Evolutionary conservation across 2,797 vertebrate species (phyloP).

Genomic region (Leuciscus waleckii): DNA sequence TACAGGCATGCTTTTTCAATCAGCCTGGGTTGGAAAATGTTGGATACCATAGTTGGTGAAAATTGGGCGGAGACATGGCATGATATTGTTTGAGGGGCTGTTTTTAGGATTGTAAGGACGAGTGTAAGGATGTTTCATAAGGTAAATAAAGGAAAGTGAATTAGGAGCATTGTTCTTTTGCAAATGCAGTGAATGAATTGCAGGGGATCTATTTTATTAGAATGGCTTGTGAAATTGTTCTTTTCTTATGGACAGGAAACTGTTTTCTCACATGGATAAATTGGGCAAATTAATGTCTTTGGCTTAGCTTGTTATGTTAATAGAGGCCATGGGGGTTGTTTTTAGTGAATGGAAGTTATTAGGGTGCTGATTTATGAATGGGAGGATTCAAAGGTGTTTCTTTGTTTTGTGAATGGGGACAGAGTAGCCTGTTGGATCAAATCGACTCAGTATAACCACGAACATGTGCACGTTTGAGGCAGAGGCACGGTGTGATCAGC

Average conservation of each 20-base stretch:
- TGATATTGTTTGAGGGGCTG: background rate
- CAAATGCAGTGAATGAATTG: conserved; percentile 4
- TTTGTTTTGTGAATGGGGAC: conserved; percentile 47
- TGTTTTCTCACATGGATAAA: conserved; percentile 22
- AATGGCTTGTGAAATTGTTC: conserved; percentile 30
- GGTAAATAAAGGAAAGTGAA: conserved; percentile 13
- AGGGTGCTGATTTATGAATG: conserved; percentile 36
- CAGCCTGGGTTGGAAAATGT: background rate
- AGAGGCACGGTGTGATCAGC: conserved; percentile 42
- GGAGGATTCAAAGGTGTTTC: conserved; percentile 23
- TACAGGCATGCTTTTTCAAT: conserved; percentile 14
- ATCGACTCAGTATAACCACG: conserved; percentile 29
- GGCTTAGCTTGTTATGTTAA: conserved; percentile 41
- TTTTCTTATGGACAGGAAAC: conserved; percentile 6
- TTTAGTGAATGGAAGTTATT: conserved; percentile 33
- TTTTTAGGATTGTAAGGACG: background rate
- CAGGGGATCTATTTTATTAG: conserved; percentile 23
- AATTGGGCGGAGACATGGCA: background rate
- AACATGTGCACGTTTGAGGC: conserved; percentile 14
- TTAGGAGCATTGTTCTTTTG: background rate
- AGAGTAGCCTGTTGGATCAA: conserved; percentile 33
- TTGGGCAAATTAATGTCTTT: conserved; percentile 34
- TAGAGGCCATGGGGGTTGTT: conserved; percentile 47
- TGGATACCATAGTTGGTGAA: background rate
- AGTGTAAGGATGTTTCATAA: conserved; percentile 5